Evolutionary conservation across 2,113 vertebrate species (phyloP), one percentile per base, ranked within the genome.

Genomic region (Syngnathoides biaculeatus): DNA sequence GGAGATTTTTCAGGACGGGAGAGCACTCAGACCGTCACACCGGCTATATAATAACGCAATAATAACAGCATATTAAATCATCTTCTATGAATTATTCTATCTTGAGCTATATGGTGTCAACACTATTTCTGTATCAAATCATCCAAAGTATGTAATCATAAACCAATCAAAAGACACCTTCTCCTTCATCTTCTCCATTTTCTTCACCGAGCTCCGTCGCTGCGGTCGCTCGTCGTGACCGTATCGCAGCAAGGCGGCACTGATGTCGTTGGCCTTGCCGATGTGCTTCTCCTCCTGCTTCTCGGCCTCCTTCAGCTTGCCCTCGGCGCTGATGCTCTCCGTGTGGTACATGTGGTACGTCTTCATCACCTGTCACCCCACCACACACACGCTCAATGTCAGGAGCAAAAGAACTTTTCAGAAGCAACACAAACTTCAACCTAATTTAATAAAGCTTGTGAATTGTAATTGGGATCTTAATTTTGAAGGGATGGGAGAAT

Each of bases 341-440:
- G 94, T 92, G 0, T 99, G 97, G 85, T 99, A 99, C 96, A 99
- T 99, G 92, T 99, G 97, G 90, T 99, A 99, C 0, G 97, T 99
- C 91, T 98, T 99, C 96, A 99, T 99, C 84, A 99, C 97, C 97
- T 99, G 90, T 10, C 57, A 58, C 43, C 30, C 24, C 50, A 53
- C 50, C 50, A 53, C 22, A 14, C 11, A 24, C 52, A 55, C 11
- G 22, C 2, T 22, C n/a, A 53, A 9, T 50, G 20, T 50, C 19
- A 50, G 48, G 20, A 4, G 13, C 52, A 22, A 55, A 55, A 12
- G 52, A 26, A 26, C 12, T 11, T 35, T 55, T 55, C 52, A 26
- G 22, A 53, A 53, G 10, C 22, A 53, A 53, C 22, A 14, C 9
- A 53, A 10, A 24, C 24, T 24, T 24, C 11, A 53, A 53, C 52